Evolutionary conservation across 2,113 vertebrate species (phyloP).

Genomic region (Micronisus gabar): DNA sequence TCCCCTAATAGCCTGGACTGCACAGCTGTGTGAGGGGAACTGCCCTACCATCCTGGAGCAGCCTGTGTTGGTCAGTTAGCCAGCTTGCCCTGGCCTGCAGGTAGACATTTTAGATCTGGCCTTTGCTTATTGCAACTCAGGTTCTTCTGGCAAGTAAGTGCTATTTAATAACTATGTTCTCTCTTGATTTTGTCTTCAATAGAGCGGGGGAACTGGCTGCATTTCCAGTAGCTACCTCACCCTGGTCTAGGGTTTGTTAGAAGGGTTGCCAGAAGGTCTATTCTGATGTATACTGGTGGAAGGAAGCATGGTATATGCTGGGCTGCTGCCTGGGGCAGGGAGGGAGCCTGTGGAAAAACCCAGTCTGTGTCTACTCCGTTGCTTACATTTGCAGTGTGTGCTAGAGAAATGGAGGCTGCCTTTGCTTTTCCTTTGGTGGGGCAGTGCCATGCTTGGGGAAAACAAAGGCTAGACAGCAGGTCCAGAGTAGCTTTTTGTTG

Average conservation of each 20-base stretch:
- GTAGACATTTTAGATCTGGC: neutral
- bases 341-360: neutral
- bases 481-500: neutral
- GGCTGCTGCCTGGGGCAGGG: neutral
- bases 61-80: neutral
- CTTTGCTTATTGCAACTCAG: accelerated
- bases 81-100: neutral
- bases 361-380: accelerated
- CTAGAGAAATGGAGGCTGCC: neutral
- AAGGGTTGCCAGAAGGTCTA: neutral
- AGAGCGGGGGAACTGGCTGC: neutral
- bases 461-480: neutral
- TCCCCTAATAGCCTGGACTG: neutral
- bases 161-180: neutral
- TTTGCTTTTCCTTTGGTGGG: neutral
- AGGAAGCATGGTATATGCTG: neutral
- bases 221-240: neutral
- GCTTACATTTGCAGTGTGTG: neutral
- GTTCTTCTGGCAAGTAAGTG: neutral
- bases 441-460: neutral
- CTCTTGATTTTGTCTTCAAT: neutral
- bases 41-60: neutral
- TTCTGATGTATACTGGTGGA: neutral
- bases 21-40: neutral
- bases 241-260: no score